Conservation (phyloP, 2,113 vertebrate genomes). For the Notothenia rossii region DNA sequence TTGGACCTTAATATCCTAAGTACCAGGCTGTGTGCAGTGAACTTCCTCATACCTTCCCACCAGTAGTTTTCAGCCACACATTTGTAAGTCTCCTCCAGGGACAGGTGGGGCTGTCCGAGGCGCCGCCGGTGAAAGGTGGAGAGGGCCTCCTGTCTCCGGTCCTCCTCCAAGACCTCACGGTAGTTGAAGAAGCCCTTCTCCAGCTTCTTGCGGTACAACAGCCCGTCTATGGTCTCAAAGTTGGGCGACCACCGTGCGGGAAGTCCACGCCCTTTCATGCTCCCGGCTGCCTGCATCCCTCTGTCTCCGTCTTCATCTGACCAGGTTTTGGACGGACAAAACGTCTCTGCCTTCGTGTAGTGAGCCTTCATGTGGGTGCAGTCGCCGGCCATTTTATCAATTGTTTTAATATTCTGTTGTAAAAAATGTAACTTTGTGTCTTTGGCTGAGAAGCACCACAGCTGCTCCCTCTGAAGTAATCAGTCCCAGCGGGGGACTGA, state of each 20-base stretch:
- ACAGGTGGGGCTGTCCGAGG: constrained; percentile 79
- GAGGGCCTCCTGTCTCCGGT: constrained; percentile 79
- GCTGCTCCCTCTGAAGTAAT: not conserved
- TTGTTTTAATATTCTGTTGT: constrained; percentile 33
- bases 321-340: constrained; percentile 61
- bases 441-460: not conserved
- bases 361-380: constrained; percentile 62
- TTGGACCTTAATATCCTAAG: too few relatives aligned
- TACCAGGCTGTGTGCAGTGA: not conserved
- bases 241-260: constrained; percentile 56
- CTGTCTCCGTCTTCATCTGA: constrained; percentile 46
- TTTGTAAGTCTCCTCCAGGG: constrained; percentile 87
- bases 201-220: constrained; percentile 85
- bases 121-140: constrained; percentile 80
- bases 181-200: constrained; percentile 85
- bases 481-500: not conserved
- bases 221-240: constrained; percentile 84
- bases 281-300: constrained; percentile 43
- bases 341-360: constrained; percentile 61
- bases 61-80: constrained; percentile 88
- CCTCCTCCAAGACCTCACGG: constrained; percentile 84
- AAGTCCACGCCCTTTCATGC: constrained; percentile 40
- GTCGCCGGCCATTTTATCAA: constrained; percentile 81
- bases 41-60: constrained; percentile 85
- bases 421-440: constrained; percentile 21